A percentile compares a stretch with the other conserved stretches of the same genome.
These are phyloP conservation scores for Fratercula arctica DNA, from an alignment of 2,797 vertebrate species.

Conservation along the genomic window DNA sequence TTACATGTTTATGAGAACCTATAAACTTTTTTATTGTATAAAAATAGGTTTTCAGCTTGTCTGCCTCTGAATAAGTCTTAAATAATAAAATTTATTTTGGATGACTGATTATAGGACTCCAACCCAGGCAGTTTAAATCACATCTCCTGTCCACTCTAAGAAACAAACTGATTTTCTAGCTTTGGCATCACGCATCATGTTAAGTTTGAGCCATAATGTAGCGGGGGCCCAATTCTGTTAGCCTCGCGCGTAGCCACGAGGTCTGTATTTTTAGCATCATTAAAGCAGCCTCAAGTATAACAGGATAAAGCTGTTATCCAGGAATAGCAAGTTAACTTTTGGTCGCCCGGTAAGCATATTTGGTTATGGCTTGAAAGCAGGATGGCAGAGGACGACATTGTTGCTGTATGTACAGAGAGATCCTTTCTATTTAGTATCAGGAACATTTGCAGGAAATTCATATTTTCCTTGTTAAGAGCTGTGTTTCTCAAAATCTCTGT, in stretches of 20 bases:
- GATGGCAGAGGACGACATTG: neutral
- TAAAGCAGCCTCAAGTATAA: neutral
- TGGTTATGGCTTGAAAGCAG: neutral
- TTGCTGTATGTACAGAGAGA: neutral
- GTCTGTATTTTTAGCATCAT: neutral
- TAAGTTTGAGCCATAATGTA: neutral
- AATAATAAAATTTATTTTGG: conserved; percentile 41
- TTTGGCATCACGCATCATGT: neutral
- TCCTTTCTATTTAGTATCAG: neutral
- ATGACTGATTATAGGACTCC: conserved; percentile 22
- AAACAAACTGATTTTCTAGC: neutral
- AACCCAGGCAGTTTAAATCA: conserved; percentile 1
- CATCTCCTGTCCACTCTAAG: neutral
- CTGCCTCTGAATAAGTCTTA: conserved; percentile 15
- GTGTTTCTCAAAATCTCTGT: neutral
- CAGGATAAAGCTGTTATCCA: neutral
- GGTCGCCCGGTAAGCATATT: neutral
- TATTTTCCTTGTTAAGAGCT: neutral
- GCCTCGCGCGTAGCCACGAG: rapidly evolving
- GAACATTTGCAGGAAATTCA: neutral
- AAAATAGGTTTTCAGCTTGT: conserved; percentile 14
- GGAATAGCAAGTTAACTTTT: neutral
- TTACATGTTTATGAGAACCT: conserved; percentile 20
- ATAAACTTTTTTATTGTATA: conserved; percentile 22
- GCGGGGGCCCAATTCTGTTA: neutral